A percentile compares a stretch with the other conserved stretches of the same genome.
phyloP scores from a whole-genome alignment of 2,797 vertebrate genomes.

The Micropoecilia bifurca region DNA sequence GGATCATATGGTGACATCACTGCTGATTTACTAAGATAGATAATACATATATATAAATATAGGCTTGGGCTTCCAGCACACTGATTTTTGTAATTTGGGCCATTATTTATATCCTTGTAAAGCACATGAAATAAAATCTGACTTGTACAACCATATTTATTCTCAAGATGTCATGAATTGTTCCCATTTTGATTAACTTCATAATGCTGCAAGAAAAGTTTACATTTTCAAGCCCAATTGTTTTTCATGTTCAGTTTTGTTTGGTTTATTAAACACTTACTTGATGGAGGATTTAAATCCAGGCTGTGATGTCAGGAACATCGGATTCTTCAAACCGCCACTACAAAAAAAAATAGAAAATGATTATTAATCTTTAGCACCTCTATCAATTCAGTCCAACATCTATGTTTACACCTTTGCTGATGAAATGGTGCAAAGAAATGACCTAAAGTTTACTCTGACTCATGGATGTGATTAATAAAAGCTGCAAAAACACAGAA shows the following conservation, averaged over 20 bases:
- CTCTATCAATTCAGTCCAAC: neutral
- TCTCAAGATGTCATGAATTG: constrained; percentile 35
- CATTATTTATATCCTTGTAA: constrained; percentile 99
- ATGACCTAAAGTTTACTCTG: too few relatives aligned
- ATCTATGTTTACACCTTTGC: neutral
- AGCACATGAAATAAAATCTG: constrained; percentile 98
- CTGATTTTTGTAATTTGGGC: constrained; percentile 98
- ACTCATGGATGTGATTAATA: too few relatives aligned
- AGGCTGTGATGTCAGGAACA: neutral
- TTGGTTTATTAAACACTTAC: neutral
- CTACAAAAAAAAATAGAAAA: constrained; percentile 4
- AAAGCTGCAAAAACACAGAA: too few relatives aligned
- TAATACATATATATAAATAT: constrained; percentile 60
- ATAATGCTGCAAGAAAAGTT: neutral
- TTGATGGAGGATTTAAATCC: neutral
- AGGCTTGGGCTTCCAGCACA: constrained; percentile 99
- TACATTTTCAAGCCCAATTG: neutral
- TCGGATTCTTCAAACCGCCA: neutral
- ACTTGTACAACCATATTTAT: constrained; percentile 88
- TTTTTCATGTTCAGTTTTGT: neutral
- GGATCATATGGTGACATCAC: constrained; percentile 87
- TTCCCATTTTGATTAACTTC: neutral
- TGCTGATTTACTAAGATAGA: constrained; percentile 89
- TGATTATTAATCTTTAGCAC: neutral
- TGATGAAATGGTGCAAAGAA: too few relatives aligned